Conservation (phyloP, 2,113 vertebrate species). For the Cichladusa arquata region DNA sequence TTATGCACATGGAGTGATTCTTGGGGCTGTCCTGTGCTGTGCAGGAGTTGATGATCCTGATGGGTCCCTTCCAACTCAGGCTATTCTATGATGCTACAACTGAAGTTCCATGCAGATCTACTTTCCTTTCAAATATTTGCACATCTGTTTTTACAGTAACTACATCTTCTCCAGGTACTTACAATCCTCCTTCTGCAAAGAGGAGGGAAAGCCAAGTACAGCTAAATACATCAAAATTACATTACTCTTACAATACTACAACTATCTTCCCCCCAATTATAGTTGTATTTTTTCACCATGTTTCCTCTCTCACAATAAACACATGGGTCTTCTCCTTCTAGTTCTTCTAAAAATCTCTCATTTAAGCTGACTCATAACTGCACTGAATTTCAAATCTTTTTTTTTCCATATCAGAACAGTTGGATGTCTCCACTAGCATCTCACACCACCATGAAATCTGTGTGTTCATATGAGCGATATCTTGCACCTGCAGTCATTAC, state of each 20-base stretch:
- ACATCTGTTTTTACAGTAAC: neutral
- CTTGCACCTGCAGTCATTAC: conserved; percentile 46
- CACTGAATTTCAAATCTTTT: neutral
- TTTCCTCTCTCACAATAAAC: neutral
- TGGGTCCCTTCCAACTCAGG: neutral
- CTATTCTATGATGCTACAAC: neutral
- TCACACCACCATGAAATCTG: neutral
- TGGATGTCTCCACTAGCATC: neutral
- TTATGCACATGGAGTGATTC: neutral
- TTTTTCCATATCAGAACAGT: neutral
- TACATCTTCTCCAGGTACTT: neutral
- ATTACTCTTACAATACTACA: neutral
- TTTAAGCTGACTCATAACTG: neutral
- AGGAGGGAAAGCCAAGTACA: neutral
- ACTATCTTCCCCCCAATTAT: neutral
- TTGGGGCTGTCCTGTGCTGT: neutral
- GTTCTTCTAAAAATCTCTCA: neutral
- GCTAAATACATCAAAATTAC: neutral
- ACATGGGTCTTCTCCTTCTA: neutral
- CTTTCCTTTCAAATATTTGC: neutral
- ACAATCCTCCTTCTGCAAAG: neutral
- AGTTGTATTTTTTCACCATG: neutral
- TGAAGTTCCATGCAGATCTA: neutral
- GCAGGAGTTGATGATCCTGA: neutral
- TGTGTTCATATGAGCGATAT: neutral